These are phyloP conservation scores for Rhodeus uyekii DNA, from an alignment of 2,797 vertebrate genomes.

Conservation along the genomic window DNA sequence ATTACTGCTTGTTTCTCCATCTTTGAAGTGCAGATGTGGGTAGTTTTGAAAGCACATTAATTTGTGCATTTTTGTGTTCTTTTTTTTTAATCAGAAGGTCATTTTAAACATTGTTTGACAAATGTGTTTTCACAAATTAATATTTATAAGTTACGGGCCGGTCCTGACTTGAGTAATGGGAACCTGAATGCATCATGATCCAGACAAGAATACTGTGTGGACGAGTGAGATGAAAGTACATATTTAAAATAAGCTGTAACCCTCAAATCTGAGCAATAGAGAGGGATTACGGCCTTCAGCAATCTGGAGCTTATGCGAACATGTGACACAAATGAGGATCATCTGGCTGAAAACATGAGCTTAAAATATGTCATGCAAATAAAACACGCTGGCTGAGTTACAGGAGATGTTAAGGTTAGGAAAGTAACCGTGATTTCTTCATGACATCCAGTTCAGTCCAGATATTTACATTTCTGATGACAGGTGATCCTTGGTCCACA, in stretches of 20 bases:
- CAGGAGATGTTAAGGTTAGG: neutral
- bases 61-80: too few species aligned
- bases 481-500: too few species aligned
- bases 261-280: neutral
- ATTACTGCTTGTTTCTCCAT: too few species aligned
- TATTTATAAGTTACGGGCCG: too few species aligned
- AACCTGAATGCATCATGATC: neutral
- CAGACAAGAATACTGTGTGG: neutral
- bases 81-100: too few species aligned
- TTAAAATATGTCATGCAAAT: neutral
- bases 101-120: too few species aligned
- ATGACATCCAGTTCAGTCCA: neutral
- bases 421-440: neutral
- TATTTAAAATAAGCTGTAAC: neutral
- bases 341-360: neutral
- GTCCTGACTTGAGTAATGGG: neutral
- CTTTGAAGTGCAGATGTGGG: too few species aligned
- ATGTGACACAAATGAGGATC: neutral
- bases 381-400: neutral
- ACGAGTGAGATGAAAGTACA: neutral
- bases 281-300: neutral
- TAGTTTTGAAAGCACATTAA: too few species aligned
- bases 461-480: neutral
- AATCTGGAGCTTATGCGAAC: neutral
- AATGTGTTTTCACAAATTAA: too few species aligned